Percentiles rank a stretch among this genome's conserved stretches.
These are phyloP conservation scores for Drosophila vallismaia DNA, from an alignment of 2,888 invertebrate genomes.

Conservation along the genomic window DNA sequence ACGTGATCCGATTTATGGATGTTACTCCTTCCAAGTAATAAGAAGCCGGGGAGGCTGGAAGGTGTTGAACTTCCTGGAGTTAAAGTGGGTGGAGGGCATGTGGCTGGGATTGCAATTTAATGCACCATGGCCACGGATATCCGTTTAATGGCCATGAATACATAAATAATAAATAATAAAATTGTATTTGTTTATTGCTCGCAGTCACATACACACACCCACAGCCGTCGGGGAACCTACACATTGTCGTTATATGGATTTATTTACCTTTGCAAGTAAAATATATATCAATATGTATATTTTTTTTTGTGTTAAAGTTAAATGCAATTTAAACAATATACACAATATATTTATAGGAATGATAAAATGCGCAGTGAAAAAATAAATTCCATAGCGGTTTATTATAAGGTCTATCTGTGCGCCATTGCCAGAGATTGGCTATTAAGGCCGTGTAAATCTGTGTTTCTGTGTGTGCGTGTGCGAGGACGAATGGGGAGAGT, in stretches of 20 bases:
- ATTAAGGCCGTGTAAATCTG: constrained; percentile 46
- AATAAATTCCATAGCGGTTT: constrained; percentile 13
- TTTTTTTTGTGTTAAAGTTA: constrained; percentile 45
- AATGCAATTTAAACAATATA: constrained; percentile 78
- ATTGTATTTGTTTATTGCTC: constrained; percentile 78
- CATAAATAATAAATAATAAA: constrained; percentile 81
- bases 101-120: constrained; percentile 67
- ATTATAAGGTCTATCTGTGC: constrained; percentile 56
- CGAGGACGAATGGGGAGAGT: constrained; percentile 1
- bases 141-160: constrained; percentile 80
- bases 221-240: constrained; percentile 46
- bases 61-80: not conserved
- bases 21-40: constrained; percentile 13
- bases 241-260: constrained; percentile 66
- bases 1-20: constrained; percentile 30
- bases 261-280: constrained; percentile 76
- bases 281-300: constrained; percentile 63
- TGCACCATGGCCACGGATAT: constrained; percentile 77
- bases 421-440: constrained; percentile 63
- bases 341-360: constrained; percentile 65
- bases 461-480: constrained; percentile 6
- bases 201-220: constrained; percentile 38
- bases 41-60: not conserved
- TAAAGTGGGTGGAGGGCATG: constrained; percentile 5
- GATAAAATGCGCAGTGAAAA: constrained; percentile 61